Base-by-base conservation (phyloP, 1,140 invertebrate species). In the Trichomalopsis sarcophagae region DNA sequence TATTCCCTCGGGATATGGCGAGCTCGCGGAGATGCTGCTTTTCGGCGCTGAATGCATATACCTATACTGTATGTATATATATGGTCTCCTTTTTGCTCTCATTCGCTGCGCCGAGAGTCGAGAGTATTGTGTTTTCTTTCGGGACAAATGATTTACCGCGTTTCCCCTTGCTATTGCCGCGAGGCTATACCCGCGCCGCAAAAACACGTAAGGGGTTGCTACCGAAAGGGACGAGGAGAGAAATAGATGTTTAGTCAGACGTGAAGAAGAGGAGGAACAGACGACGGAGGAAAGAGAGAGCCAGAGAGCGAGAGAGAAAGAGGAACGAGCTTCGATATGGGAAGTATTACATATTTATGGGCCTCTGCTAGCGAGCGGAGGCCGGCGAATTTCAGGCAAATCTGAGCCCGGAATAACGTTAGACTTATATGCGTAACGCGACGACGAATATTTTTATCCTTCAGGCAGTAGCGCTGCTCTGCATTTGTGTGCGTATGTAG, bases 341-440 rank as follows among this genome's bases (percentile, higher is more conserved):
- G 80, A 90, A 89, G 91, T 92, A 93, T 93, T 93, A 92, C 92
- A 93, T 93, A 93, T 93, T 93, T 93, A 93, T 93, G 92, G 92
- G 90, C 88, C 92, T 90, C 90, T 91, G 77, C 62, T 71, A 40
- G 30, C 27, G 66, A n/a, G 17, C 6, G 50, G 81, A n/a, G 11
- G 17, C 4, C 77, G 91, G 90, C 91, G 90, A 93, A 92, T 92
- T 93, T 93, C 92, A 90, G 84, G 88, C 88, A 91, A 92, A 92
- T 92, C 90, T 92, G 86, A 88, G 88, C 86, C 88, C 89, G 90
- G 89, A 92, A 92, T 90, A 90, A 90, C 89, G 88, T 91, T 91
- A 90, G 87, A 68, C 81, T 76, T 36, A 23, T 62, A 71, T 84
- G 86, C 73, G 78, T 77, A 69, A 78, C 68, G 86, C 84, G 76